Base-by-base conservation (phyloP, 1,140 invertebrate genomes). In the Psilanteris sp. region DNA sequence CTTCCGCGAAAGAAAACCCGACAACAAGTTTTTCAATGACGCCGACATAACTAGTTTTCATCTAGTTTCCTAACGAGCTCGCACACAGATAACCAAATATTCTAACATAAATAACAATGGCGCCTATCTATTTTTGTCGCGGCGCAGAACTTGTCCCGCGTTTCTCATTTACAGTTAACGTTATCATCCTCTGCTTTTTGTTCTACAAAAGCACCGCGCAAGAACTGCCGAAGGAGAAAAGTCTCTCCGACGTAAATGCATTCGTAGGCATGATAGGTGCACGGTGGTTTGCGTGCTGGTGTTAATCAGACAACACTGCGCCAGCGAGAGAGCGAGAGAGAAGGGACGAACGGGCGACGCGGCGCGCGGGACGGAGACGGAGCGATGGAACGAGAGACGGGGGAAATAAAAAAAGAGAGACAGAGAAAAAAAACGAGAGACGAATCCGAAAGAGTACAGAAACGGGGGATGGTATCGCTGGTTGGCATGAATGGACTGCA, bases 401-500 rank as follows among this genome's bases (percentile, higher is more conserved):
- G 6, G 14, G 20, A 31, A 1, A 11, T 10, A 14, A 31, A 31
- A 14, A 22, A 0, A 10, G 3, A 16, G 27, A 37, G 24, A 10
- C 6, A 37, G 10, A 27, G n/a, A 26, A 15, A 10, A 13, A 20
- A 8, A 22, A 13, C n/a, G 2, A 16, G 16, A n/a, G n/a, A n/a
- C n/a, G n/a, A n/a, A n/a, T n/a, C n/a, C n/a, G n/a, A n/a, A n/a
- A n/a, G n/a, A n/a, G n/a, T n/a, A n/a, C n/a, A n/a, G 11, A 22
- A 24, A 52, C 13, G 48, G 15, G 29, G 32, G 22, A 14, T 67
- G 26, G 43, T 74, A 77, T 79, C 76, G 70, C 61, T 39, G 62
- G 78, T 62, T 52, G 71, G 67, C 74, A 78, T 77, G 78, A 81
- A 83, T 80, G 79, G 72, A 67, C 67, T 67, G 66, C 74, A 72